Conservation (phyloP, 2,888 invertebrate genomes). For the Trachelus iudaicus region DNA sequence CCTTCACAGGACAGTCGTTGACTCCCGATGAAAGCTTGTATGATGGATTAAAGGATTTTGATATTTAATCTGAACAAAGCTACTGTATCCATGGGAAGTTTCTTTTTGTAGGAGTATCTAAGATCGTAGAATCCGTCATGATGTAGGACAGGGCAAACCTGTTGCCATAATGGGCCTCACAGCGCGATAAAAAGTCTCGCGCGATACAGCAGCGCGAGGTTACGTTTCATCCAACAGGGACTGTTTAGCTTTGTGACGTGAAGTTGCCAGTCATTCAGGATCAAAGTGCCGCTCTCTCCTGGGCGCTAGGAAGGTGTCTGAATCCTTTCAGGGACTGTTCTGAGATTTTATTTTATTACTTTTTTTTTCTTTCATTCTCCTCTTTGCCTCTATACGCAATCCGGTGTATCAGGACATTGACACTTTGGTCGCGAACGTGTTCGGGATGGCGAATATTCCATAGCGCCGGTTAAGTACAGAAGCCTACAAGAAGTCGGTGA, state of each 20-base stretch:
- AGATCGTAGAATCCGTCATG: background rate
- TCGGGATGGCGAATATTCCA: background rate
- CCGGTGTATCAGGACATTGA: background rate
- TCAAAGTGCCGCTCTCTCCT: slow-evolving; percentile 48
- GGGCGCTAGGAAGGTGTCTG: slow-evolving; percentile 9
- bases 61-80: background rate
- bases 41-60: background rate
- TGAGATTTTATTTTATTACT: background rate
- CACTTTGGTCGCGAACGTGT: background rate
- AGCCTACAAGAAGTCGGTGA: background rate
- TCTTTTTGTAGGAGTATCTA: background rate
- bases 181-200: slow-evolving; percentile 47
- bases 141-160: background rate
- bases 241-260: slow-evolving; percentile 49
- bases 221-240: slow-evolving; percentile 48
- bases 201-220: slow-evolving; percentile 41
- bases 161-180: slow-evolving; percentile 52
- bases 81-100: background rate
- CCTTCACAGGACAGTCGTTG: background rate
- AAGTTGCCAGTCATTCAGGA: slow-evolving; percentile 57
- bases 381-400: background rate
- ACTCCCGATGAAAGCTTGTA: background rate
- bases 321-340: slow-evolving; percentile 4
- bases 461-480: background rate
- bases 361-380: background rate